Base-by-base conservation (phyloP, 92 coral and sea anemone species). In the Porites rus region DNA sequence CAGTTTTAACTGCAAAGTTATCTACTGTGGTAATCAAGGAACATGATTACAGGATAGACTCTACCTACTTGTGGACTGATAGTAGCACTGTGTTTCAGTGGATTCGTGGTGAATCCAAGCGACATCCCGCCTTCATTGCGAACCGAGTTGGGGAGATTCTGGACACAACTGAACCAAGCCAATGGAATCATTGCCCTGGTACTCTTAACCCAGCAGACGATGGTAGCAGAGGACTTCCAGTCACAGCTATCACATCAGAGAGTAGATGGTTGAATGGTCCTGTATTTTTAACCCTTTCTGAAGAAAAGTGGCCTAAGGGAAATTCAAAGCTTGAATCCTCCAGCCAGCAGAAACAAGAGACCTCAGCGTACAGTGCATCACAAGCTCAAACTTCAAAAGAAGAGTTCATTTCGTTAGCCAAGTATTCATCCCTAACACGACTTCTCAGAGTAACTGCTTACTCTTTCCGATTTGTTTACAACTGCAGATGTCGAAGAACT, bases 251-350 rank as follows among this genome's bases (percentile, higher is more conserved):
- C 19, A 80, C 74, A 16, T 75, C 64, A n/a, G 64, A 70, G 10
- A 68, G 85, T 58, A 64, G 85, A 54, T 92, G 93, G 93, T 82
- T 90, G 4, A 80, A 38, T 74, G 95, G 95, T n/a, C 93, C 92
- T 6, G 86, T 75, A 19, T 92, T 92, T 22, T 80, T 92, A 8
- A 25, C 9, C 8, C 74, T 59, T 0, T 59, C 76, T 7, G 85
- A 88, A 20, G 43, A 38, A 20, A 76, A 70, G 53, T 83, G 92
- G 85, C 78, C 91, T 25, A 1, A 25, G 28, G 28, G 28, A 25
- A 25, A 25, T 25, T 25, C 28, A 25, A 25, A 25, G 28, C 28
- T 25, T 25, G 28, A 25, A 25, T 25, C 28, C 28, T 25, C 28
- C 28, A 25, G 28, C 28, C 28, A 25, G 28, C 28, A 25, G 28